Base-by-base conservation (phyloP, 2,888 invertebrate species). In the Trichogramma evanescens region DNA sequence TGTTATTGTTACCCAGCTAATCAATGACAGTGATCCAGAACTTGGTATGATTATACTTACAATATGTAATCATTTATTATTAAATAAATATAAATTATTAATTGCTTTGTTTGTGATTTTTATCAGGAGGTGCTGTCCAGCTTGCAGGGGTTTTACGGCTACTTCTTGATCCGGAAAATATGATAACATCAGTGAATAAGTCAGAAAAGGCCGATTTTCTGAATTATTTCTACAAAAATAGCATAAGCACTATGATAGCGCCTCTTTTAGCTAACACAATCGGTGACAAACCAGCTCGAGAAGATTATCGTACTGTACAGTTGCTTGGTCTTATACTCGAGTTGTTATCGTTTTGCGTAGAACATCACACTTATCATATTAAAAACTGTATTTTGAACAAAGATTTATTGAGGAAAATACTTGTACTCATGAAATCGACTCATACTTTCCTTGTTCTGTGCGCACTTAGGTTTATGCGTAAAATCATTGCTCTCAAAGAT, bases 351-450 rank as follows among this genome's bases (percentile, higher is more conserved):
- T 99, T 98, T 81, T 99, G 98, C 81, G 95, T 99, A 54, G 98
- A 99, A 79, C 98, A 99, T 82, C 99, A 99, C 82, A 93, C 94
- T 62, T 96, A 95, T 83, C 95, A 98, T 82, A 96, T 98, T 80
- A 96, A 97, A 79, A 95, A 95, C 78, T 97, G 95, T 81, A 91
- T 97, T 80, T 85, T 98, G 74, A 93, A 93, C 82, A 96, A 95
- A 82, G 96, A 99, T 82, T 85, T 99, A 69, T 85, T 99, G 67
- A 89, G 94, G 78, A 88, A 94, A 79, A 94, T 98, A 78, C 84
- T 99, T 70, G 93, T 97, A 71, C 85, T 98, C 68, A 95, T 97
- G 92, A 91, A 94, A 78, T 96, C 96, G 65, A 91, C 89, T 72
- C 97, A 98, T 82, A 94, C 95, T 73, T 99, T 99, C 84, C 86